Percentiles rank a stretch among this genome's conserved stretches.
Evolutionary conservation across 2,888 invertebrate species (phyloP).

Genomic region (Leptarthrus brevirostris): DNA sequence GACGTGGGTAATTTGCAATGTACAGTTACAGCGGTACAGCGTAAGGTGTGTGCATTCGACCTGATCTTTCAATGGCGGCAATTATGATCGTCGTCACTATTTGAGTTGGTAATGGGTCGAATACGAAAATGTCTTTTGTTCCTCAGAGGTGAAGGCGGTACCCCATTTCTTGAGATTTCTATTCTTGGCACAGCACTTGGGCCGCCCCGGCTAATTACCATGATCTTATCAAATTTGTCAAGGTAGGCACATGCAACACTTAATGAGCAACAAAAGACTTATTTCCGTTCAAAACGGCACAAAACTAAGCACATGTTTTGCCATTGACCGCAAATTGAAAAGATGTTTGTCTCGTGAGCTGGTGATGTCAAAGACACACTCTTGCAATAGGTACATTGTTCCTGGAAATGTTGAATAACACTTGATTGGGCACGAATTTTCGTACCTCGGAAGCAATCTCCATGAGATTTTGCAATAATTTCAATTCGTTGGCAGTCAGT

Average conservation of each 20-base stretch:
- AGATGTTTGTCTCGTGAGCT: no score
- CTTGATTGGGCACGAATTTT: slow-evolving; percentile 16
- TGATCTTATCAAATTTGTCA: not conserved
- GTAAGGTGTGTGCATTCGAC: not conserved
- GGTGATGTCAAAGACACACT: no score
- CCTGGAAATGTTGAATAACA: slow-evolving; percentile 20
- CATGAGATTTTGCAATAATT: slow-evolving; percentile 19
- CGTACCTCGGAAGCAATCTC: slow-evolving; percentile 24
- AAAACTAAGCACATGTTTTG: not conserved
- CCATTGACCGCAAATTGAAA: not conserved
- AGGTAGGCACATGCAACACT: not conserved
- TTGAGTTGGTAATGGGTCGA: slow-evolving; percentile 13
- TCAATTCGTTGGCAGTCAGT: slow-evolving; percentile 22
- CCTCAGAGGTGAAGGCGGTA: not conserved
- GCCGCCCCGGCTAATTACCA: not conserved
- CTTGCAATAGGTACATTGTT: slow-evolving; percentile 1
- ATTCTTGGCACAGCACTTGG: not conserved
- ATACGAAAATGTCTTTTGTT: not conserved
- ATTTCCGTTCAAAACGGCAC: not conserved
- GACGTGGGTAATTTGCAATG: not conserved
- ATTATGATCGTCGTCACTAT: not conserved
- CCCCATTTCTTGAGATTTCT: not conserved
- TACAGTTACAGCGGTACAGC: no score
- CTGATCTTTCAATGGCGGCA: not conserved
- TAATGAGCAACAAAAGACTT: not conserved